Conservation (phyloP, 2,113 vertebrate genomes). For the Tragelaphus buxtoni region DNA sequence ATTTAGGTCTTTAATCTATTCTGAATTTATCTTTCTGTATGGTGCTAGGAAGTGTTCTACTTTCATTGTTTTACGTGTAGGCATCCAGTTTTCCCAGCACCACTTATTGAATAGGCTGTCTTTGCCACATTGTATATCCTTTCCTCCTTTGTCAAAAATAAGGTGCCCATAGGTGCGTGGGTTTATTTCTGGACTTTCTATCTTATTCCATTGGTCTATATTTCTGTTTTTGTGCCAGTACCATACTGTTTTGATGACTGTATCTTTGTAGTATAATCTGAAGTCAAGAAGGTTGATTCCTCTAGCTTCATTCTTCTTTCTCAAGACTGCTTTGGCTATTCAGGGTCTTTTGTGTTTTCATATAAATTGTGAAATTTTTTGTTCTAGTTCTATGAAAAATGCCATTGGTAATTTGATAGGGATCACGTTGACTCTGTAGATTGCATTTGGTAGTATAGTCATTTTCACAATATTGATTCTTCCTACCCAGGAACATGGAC, state of each 20-base stretch:
- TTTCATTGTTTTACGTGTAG: not conserved
- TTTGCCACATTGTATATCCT: not conserved
- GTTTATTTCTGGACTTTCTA: not conserved
- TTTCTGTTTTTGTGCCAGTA: not conserved
- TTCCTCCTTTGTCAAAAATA: not conserved
- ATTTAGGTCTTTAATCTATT: not conserved
- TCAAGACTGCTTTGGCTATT: not conserved
- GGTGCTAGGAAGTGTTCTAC: not conserved
- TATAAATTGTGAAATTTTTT: not conserved
- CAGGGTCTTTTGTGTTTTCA: not conserved
- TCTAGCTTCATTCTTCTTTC: not conserved
- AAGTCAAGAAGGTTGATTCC: not conserved
- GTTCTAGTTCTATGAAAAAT: not conserved
- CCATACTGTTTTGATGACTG: not conserved
- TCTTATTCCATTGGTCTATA: not conserved
- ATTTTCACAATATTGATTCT: not conserved
- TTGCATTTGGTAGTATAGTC: not conserved
- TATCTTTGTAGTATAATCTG: not conserved
- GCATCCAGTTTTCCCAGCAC: not conserved
- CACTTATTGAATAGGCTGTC: not conserved
- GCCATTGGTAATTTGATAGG: not conserved
- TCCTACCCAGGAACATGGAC: not conserved
- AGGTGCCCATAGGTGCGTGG: not conserved
- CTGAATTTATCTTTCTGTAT: not conserved
- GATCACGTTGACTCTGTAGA: not conserved